Base-by-base conservation (phyloP, 2,888 invertebrate genomes). In the Hydrotaea cyrtoneurina region DNA sequence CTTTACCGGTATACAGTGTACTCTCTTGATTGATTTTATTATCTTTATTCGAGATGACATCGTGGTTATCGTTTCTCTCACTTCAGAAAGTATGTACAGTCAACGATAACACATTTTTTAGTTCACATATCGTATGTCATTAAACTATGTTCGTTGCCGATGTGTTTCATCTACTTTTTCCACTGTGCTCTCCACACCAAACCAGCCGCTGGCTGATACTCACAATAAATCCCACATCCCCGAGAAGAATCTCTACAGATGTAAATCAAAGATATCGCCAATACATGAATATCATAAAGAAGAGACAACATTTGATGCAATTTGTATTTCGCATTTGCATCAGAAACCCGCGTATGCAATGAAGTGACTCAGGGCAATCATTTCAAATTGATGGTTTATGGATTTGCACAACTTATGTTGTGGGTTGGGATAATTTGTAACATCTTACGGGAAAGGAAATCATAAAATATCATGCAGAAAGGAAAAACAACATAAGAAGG, bases 351-450 rank as follows among this genome's bases (percentile, higher is more conserved):
- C 8, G n/a, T 39, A 23, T 23, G n/a, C 15, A 69, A 46, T 19
- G 31, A 31, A 23, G 26, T 71, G 15, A 69, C 17, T 26, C 15
- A n/a, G 10, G 15, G 69, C 69, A 71, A 50, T 5, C 53, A 53
- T 71, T 23, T n/a, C 11, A 69, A 26, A 71, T 17, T 71, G 53
- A 71, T 53, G 31, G 23, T 50, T 69, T 69, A 23, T 69, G 15
- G 46, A 69, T 23, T n/a, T 69, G 71, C 53, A 53, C 31, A 53
- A 50, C 71, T 71, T 71, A 71, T 31, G 71, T 53, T 71, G 71
- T 50, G 31, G 71, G 71, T 71, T 59, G 59, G 17, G 50, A 53
- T 31, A 53, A 71, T 53, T 53, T 50, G 71, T 71, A 53, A 71
- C 71, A 71, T 53, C 17, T 71, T 53, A 50, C 23, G 10, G 31